Evolutionary conservation across 2,797 vertebrate species (phyloP), one percentile per base, ranked within the genome.

Genomic region (Sebastes vulpes): DNA sequence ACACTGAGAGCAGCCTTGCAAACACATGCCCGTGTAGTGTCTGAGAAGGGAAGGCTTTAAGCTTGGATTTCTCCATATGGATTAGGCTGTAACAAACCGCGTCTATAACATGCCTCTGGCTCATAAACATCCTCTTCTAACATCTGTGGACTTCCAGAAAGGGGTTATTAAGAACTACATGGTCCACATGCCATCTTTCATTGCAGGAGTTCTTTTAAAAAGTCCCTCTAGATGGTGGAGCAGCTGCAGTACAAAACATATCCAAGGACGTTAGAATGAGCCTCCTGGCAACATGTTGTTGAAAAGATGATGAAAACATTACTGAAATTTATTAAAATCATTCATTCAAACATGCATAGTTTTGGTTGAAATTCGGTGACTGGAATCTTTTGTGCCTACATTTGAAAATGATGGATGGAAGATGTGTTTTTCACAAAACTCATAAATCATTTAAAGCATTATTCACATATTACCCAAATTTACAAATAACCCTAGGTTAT

Each of bases 1-100:
- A 71, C 21, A 18, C 61, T 74, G 29, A 80, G 56, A 82, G 65
- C 46, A 42, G n/a, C 32, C 14, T 74, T 71, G 65, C 74, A 79
- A 67, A 83, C 65, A 20, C 28, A 23, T 31, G 54, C 10, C 65
- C 73, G 57, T 79, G 50, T 42, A 58, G 65, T 66, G 79, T 73
- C 4, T 72, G 26, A 68, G 29, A 79, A 31, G 6, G 16, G 26
- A 76, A 25, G 48, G 57, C 20, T 76, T 85, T 38, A 66, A 78
- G 66, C 42, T 63, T 65, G 9, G 35, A 59, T 65, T 59, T 72
- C n/a, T 78, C 70, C 9, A 3, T 72, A 65, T 82, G 81, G 79
- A 89, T 90, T 86, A 77, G 35, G 25, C 54, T 72, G 60, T 38
- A 68, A 85, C 29, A 66, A 80, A 65, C 60, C 3, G n/a, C 66